Evolutionary conservation across 2,797 vertebrate genomes (phyloP), one percentile per base, ranked within the genome.

Genomic region (Odontamblyopus rebecca): DNA sequence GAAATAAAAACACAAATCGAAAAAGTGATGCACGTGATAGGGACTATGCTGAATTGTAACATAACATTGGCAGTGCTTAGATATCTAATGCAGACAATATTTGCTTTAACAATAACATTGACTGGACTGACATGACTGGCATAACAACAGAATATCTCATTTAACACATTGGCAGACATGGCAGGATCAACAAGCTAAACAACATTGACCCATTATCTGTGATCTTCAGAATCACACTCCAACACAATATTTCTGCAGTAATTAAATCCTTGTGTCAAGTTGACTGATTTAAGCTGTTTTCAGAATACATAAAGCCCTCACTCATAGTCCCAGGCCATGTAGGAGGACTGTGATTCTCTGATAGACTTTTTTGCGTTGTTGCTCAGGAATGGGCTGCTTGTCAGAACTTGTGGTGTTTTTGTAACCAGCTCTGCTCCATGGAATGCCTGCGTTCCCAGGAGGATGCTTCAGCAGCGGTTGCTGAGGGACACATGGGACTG

Each of bases 331-430:
- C 61, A 63, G 12, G 71, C 15, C 68, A 54, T 73, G 71, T 74
- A 68, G 65, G 84, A 85, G 84, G 71, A 72, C 68, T 50, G 64
- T 65, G 70, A 74, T 68, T 79, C 63, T 78, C 51, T 60, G 64
- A n/a, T 77, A 61, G 78, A 83, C 85, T 71, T 74, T 73, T 74
- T 83, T 60, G 44, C 44, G 80, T 84, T 85, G 81, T 71, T 72
- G 5, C 71, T 79, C 69, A 84, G 91, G 92, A 89, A 89, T 90
- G 81, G 85, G 64, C 19, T 6, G 81, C 93, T 32, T 91, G 94
- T 93, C 84, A 64, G 73, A 86, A 93, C 94, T 82, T 86, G 94
- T 60, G 23, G 38, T 82, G 87, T 89, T 92, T 82, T 89, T 86
- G 85, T 88, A 87, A 80, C 75, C 76, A 89, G 86, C 83, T 81